Conservation (phyloP, 2,797 vertebrate species). For the Pterois miles region DNA sequence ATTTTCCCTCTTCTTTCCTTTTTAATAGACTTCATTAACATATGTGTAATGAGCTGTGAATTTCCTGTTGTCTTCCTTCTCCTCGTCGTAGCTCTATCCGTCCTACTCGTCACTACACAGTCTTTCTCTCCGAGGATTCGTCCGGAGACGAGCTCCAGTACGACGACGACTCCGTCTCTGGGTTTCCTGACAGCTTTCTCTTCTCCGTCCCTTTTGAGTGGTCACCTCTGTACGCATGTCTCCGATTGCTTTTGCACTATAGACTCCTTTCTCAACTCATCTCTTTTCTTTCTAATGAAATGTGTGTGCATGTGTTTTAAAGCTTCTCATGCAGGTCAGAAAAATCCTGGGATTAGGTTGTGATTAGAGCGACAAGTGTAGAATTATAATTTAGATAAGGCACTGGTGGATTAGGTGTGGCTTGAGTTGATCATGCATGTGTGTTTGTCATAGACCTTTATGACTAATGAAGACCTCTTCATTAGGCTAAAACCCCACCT, state of each 20-base stretch:
- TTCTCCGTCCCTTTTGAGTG: slow-evolving; percentile 97
- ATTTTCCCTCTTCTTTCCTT: slow-evolving; percentile 1
- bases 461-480: too few relatives aligned
- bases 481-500: background rate
- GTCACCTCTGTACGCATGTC: slow-evolving; percentile 85
- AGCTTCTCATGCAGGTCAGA: background rate
- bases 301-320: background rate
- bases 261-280: slow-evolving; percentile 1
- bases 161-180: slow-evolving; percentile 89
- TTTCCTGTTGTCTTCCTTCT: slow-evolving; percentile 70
- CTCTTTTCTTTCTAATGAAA: background rate
- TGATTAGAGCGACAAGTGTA: background rate
- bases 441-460: too few relatives aligned
- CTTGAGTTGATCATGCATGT: background rate
- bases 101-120: slow-evolving; percentile 95
- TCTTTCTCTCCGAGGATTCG: slow-evolving; percentile 98
- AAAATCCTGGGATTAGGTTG: background rate
- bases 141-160: slow-evolving; percentile 94
- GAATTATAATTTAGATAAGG: background rate
- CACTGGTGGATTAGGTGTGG: background rate
- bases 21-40: background rate
- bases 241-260: slow-evolving; percentile 30
- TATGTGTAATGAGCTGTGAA: slow-evolving; percentile 23
- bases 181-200: slow-evolving; percentile 95
- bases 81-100: slow-evolving; percentile 88